Base-by-base conservation (phyloP, 1,140 invertebrate species). In the Temnothorax nylanderi region DNA sequence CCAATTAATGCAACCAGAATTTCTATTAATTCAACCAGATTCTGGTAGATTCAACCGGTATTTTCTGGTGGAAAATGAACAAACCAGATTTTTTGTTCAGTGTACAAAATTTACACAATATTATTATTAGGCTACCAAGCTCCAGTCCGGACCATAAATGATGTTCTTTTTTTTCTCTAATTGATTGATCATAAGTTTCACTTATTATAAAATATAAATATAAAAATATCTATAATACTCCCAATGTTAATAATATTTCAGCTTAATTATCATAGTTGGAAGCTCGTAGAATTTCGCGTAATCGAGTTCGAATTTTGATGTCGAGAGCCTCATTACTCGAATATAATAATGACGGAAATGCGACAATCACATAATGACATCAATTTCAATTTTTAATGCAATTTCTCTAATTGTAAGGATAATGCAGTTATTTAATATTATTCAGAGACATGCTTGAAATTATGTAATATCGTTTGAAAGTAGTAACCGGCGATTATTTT, bases 401-500 rank as follows among this genome's bases (percentile, higher is more conserved):
- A 77, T 47, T 80, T 67, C 13, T 49, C 3, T 34, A 64, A 34
- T 5, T 0, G 6, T 41, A 18, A 47, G 21, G 58, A 76, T 26
- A 41, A 58, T 32, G 21, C 18, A 16, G 44, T 72, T 72, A 26
- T 41, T 13, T 6, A 51, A 67, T 67, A 37, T 2, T 13, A 54
- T 21, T 81, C 37, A 18, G 13, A 56, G 13, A 56, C 34, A 7
- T 32, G 21, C 13, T 34, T 16, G 10, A 16, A 47, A 54, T 81
- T 81, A 69, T 11, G 49, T 81, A 81, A 81, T 47, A 54, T 44
- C 51, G 18, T 54, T 41, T 13, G 26, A 56, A 81, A 81, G 49
- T 11, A 18, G 21, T 13, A 4, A 7, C 21, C 5, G 18, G n/a
- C 32, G 16, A 37, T 80, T 67, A 10, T 80, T 77, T 47, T 18